Conservation (phyloP, 2,113 vertebrate genomes). For the Alexandromys fortis region DNA sequence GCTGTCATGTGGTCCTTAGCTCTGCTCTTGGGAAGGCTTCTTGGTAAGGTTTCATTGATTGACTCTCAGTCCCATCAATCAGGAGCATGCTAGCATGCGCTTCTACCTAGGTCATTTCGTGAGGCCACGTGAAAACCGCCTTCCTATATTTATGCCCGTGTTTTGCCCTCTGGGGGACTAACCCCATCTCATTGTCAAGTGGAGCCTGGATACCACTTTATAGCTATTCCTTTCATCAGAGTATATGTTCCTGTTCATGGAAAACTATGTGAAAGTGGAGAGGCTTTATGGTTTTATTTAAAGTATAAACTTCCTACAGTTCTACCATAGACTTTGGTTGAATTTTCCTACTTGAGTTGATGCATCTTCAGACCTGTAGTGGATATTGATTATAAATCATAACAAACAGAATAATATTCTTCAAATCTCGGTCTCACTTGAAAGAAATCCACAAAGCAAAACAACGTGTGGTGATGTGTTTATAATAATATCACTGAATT, state of each 20-base stretch:
- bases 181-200: background rate
- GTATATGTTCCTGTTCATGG: constrained; percentile 15
- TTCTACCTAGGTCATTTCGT: background rate
- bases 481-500: background rate
- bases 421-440: constrained; percentile 10
- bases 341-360: background rate
- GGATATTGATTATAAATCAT: background rate
- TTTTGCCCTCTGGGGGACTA: constrained; percentile 26
- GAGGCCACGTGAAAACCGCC: constrained; percentile 5
- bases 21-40: constrained; percentile 51
- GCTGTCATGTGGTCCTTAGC: background rate
- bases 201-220: background rate
- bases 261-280: constrained; percentile 21
- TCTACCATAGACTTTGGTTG: background rate
- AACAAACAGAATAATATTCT: constrained; percentile 8
- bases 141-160: constrained; percentile 35
- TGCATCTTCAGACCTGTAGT: constrained; percentile 7
- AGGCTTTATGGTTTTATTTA: background rate
- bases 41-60: constrained; percentile 53
- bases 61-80: constrained; percentile 18
- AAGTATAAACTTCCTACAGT: background rate
- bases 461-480: background rate
- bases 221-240: constrained; percentile 39
- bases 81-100: background rate
- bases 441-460: background rate